These are phyloP conservation scores for Nipponacmea schrenckii DNA, from an alignment of 2,888 invertebrate genomes.

Conservation along the genomic window DNA sequence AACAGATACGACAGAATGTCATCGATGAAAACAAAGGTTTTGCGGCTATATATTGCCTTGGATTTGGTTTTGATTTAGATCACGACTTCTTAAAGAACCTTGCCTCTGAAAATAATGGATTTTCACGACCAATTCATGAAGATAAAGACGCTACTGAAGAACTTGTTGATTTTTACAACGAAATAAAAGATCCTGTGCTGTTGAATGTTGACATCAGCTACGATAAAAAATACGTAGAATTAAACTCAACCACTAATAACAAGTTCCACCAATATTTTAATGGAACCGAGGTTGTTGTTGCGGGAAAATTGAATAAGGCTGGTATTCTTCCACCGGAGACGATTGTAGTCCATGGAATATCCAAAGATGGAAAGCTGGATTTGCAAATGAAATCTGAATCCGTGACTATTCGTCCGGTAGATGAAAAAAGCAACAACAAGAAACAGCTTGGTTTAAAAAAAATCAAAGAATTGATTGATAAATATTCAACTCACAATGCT, in stretches of 20 bases:
- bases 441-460: no score
- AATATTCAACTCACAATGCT: no score
- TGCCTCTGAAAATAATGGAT: slow-evolving; percentile 76
- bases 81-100: slow-evolving; percentile 76
- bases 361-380: slow-evolving; percentile 9
- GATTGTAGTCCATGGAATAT: slow-evolving; percentile 13
- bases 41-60: slow-evolving; percentile 75
- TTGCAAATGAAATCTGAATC: neutral
- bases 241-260: slow-evolving; percentile 67
- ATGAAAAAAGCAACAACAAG: no score
- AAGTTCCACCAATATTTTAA: slow-evolving; percentile 72
- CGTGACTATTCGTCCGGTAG: no score
- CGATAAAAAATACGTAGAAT: slow-evolving; percentile 39
- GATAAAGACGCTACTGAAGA: slow-evolving; percentile 78
- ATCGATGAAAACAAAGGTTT: slow-evolving; percentile 31
- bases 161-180: slow-evolving; percentile 73
- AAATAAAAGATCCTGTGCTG: slow-evolving; percentile 78
- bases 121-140: slow-evolving; percentile 79
- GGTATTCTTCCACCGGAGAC: neutral
- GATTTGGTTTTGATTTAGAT: slow-evolving; percentile 79
- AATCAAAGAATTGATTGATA: no score
- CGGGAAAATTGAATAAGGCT: slow-evolving; percentile 67
- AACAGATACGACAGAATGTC: slow-evolving; percentile 50
- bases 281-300: slow-evolving; percentile 76
- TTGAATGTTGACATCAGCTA: slow-evolving; percentile 77